phyloP scores from a whole-genome alignment of 2,888 invertebrate genomes.

The Psylliodes chrysocephalus region DNA sequence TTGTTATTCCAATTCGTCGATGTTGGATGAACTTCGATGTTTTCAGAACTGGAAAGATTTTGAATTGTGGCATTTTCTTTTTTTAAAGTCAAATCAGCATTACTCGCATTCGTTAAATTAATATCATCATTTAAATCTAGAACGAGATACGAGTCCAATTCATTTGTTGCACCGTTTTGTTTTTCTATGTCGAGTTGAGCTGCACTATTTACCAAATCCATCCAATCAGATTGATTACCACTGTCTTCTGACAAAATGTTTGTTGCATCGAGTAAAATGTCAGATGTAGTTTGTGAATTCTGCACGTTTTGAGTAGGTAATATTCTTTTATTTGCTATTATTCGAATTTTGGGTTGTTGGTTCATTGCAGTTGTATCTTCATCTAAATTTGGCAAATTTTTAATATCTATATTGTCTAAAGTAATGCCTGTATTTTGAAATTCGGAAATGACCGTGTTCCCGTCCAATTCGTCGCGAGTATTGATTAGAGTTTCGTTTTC shows the following conservation, averaged over 20 bases:
- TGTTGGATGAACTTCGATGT: background rate
- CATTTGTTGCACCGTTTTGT: slow-evolving; percentile 4
- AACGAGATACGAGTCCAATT: background rate
- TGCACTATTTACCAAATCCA: background rate
- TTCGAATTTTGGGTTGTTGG: background rate
- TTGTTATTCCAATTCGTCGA: background rate
- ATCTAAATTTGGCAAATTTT: slow-evolving; percentile 7
- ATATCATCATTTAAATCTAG: slow-evolving; percentile 5
- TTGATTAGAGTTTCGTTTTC: slow-evolving; percentile 59
- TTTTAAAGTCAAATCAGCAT: background rate
- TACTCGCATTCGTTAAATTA: background rate
- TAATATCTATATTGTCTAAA: slow-evolving; percentile 17
- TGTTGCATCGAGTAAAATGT: background rate
- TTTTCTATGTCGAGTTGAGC: slow-evolving; percentile 1
- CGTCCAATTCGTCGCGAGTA: slow-evolving; percentile 59
- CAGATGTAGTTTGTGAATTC: background rate
- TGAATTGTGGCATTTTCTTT: background rate
- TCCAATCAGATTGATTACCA: slow-evolving; percentile 18
- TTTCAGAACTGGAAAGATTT: background rate
- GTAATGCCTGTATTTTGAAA: slow-evolving; percentile 57
- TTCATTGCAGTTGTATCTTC: background rate
- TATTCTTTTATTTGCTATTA: slow-evolving; percentile 12
- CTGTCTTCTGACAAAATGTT: background rate
- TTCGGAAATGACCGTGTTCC: slow-evolving; percentile 62
- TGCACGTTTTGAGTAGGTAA: background rate